Evolutionary conservation across 2,113 vertebrate genomes (phyloP).

Genomic region (Propithecus coquereli): DNA sequence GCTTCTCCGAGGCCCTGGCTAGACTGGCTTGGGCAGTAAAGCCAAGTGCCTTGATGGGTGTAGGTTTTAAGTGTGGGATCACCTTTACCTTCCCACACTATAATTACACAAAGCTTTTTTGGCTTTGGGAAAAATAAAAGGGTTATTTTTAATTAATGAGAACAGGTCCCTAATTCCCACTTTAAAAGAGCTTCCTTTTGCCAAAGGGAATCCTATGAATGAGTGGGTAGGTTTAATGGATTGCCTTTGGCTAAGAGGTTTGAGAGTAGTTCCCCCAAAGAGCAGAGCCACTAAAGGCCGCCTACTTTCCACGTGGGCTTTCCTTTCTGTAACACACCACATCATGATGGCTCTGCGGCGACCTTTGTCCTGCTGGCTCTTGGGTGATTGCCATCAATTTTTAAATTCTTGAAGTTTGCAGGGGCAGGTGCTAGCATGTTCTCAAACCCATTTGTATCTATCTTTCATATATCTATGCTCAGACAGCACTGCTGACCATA

Average conservation of each 20-base stretch:
- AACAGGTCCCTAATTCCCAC: neutral
- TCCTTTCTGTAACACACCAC: neutral
- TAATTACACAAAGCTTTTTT: constrained; percentile 58
- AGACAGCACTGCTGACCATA: neutral
- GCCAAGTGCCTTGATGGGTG: neutral
- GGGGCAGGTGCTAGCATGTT: neutral
- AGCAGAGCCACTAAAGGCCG: neutral
- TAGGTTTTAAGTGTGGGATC: neutral
- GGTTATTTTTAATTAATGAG: constrained; percentile 50
- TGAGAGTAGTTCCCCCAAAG: neutral
- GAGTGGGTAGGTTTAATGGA: neutral
- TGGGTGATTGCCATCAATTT: neutral
- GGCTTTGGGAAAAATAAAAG: constrained; percentile 54
- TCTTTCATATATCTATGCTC: neutral
- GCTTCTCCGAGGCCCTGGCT: constrained; percentile 47
- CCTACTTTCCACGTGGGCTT: neutral
- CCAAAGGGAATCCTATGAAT: neutral
- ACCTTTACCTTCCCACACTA: neutral
- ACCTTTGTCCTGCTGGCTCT: neutral
- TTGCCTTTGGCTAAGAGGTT: neutral
- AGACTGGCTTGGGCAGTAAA: constrained; percentile 70
- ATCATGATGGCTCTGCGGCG: accelerated
- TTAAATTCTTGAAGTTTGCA: neutral
- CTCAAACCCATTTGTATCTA: neutral
- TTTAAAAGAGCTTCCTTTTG: neutral